Evolutionary conservation across 2,888 invertebrate genomes (phyloP).

Genomic region (Orchestes rusci): DNA sequence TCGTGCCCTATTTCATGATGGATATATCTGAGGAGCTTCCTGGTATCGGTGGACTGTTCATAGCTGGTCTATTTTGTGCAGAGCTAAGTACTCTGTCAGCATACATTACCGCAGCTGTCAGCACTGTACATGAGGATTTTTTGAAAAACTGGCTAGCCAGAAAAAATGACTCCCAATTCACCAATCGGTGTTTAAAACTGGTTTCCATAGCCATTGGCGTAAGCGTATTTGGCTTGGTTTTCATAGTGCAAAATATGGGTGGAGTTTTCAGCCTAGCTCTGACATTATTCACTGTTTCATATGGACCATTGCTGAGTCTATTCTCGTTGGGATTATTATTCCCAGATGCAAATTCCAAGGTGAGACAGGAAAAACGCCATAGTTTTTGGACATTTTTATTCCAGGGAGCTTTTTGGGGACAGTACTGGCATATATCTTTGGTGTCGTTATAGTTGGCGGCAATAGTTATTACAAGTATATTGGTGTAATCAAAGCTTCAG

Average conservation of each 20-base stretch:
- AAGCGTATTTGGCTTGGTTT: constrained; percentile 65
- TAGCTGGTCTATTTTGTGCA: constrained; percentile 68
- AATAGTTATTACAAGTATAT: background rate
- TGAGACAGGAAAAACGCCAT: too few species aligned
- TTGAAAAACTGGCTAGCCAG: constrained; percentile 49
- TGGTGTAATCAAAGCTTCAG: background rate
- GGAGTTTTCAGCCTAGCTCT: too few species aligned
- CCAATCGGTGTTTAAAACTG: constrained; percentile 44
- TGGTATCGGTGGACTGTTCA: constrained; percentile 67
- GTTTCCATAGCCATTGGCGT: constrained; percentile 44
- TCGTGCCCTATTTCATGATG: constrained; percentile 64
- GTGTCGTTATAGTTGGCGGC: too few species aligned
- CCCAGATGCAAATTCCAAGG: constrained; percentile 56
- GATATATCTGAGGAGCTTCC: constrained; percentile 58
- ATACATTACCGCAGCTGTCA: constrained; percentile 56
- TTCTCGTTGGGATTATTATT: constrained; percentile 49
- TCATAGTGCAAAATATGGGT: constrained; percentile 47
- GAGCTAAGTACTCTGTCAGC: constrained; percentile 62
- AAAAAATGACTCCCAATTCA: constrained; percentile 47
- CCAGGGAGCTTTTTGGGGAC: constrained; percentile 4
- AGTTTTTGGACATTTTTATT: too few species aligned
- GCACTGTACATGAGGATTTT: constrained; percentile 59
- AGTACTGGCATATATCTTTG: constrained; percentile 1
- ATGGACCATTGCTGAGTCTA: constrained; percentile 3
- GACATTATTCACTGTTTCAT: constrained; percentile 49